Base-by-base conservation (phyloP, 2,113 vertebrate species). In the Illadopsis cleaveri region DNA sequence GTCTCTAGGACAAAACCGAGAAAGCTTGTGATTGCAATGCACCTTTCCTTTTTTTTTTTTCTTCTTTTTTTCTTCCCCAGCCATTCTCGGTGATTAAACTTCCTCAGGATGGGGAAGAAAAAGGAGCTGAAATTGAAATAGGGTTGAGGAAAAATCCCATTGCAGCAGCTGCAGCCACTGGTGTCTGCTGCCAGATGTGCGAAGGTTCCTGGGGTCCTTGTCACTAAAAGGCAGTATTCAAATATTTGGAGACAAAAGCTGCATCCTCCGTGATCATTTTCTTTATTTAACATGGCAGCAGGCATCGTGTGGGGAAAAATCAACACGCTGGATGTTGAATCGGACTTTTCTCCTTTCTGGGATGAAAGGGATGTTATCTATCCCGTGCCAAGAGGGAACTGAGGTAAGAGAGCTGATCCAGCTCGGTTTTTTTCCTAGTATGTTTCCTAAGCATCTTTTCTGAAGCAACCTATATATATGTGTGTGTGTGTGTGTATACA, bases 221-320 rank as follows among this genome's bases (percentile, higher is more conserved):
- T 95, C 91, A 96, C 73, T 96, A 95, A 97, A 95, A 98, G 96
- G 94, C 95, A 96, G 93, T 92, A 97, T 95, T 92, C 95, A 98
- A 98, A 94, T 96, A 96, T 97, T 97, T 96, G 94, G 91, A 98
- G 97, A 98, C 98, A 98, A 98, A 98, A 98, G 97, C 97, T 97
- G 94, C 90, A 86, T 93, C 95, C 96, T 95, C 97, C 97, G 97
- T 97, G 97, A 97, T 97, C 94, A 94, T 98, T 98, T 98, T 97
- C 97, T 97, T 97, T 97, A 98, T 98, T 98, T 98, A 98, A 98
- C 94, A 97, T 98, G 98, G 97, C 97, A 98, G 97, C 97, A 97
- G 93, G 96, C 95, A 35, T 89, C 64, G 82, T 94, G 88, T 95
- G 95, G 87, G 51, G 56, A 88, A 96, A 97, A 96, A 98, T 97